These are phyloP conservation scores for Matsumyia berberina DNA, from an alignment of 2,888 invertebrate genomes.

Conservation along the genomic window DNA sequence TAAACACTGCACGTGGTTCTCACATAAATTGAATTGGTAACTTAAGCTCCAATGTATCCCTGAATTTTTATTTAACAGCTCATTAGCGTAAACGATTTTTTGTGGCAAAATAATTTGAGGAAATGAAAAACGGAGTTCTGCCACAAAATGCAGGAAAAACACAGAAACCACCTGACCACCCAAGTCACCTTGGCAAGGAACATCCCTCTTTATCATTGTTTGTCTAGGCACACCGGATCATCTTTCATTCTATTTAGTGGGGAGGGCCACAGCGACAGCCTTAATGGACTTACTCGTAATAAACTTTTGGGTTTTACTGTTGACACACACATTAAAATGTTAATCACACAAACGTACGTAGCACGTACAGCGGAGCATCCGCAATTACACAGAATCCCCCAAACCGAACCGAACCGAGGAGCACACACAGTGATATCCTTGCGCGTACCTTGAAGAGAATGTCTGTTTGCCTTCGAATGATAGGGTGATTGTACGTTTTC, in stretches of 20 bases:
- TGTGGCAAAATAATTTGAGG: not conserved
- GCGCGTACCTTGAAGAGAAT: conserved; percentile 6
- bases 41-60: not conserved
- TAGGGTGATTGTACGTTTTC: conserved; percentile 29
- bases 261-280: conserved; percentile 25
- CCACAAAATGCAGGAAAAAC: not conserved
- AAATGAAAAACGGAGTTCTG: not conserved
- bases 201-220: conserved; percentile 24
- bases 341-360: conserved; percentile 40
- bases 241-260: not conserved
- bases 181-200: conserved; percentile 8
- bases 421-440: not conserved
- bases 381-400: conserved; percentile 14
- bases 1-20: too few species aligned
- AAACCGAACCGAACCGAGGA: not conserved
- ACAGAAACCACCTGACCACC: conserved; percentile 13
- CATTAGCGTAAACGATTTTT: conserved; percentile 35
- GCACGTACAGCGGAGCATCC: conserved; percentile 21
- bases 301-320: conserved; percentile 57
- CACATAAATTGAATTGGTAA: too few species aligned
- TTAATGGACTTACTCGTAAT: conserved; percentile 56
- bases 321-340: conserved; percentile 69
- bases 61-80: not conserved
- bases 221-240: conserved; percentile 32
- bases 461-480: conserved; percentile 17